These are phyloP conservation scores for Potamarius usumacintae DNA, from an alignment of 2,113 vertebrate species.

Conservation along the genomic window DNA sequence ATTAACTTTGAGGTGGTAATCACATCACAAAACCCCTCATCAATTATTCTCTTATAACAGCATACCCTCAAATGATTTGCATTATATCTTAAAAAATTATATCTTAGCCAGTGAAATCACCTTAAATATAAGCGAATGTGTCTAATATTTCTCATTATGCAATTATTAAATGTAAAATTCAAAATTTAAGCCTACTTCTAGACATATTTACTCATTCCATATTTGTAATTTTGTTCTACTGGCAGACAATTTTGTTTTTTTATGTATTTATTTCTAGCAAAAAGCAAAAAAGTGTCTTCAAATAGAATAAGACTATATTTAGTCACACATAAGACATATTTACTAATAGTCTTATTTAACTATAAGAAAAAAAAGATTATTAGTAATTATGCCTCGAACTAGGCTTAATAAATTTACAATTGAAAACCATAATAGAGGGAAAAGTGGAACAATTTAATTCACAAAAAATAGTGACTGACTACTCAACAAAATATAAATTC, in stretches of 20 bases:
- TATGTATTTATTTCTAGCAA: neutral
- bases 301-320: neutral
- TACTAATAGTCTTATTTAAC: neutral
- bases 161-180: neutral
- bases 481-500: neutral
- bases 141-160: neutral
- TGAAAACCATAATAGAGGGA: neutral
- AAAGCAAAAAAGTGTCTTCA: neutral
- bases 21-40: neutral
- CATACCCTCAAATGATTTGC: neutral
- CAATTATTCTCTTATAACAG: neutral
- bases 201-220: neutral
- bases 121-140: neutral
- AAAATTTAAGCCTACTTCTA: neutral
- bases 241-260: neutral
- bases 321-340: neutral
- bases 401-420: neutral
- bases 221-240: neutral
- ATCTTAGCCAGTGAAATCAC: neutral
- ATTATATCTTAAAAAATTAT: neutral
- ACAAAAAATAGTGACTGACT: neutral
- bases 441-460: constrained; percentile 6
- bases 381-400: neutral
- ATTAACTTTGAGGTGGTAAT: neutral
- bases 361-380: neutral